Conservation (phyloP, 2,113 vertebrate species). For the Cyprinus carpio region DNA sequence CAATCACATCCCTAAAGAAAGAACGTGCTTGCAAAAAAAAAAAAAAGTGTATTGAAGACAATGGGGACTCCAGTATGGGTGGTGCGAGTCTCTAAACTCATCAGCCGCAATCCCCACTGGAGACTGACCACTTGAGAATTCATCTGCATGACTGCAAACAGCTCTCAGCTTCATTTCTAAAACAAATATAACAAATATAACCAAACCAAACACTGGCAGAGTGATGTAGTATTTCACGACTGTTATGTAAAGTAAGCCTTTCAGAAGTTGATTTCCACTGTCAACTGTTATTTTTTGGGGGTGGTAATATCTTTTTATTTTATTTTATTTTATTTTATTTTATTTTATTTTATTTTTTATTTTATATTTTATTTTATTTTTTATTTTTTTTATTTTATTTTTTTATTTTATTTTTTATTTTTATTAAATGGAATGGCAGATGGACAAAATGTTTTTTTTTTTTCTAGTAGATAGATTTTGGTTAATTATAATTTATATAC, state of each 20-base stretch:
- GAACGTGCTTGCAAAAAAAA: constrained; percentile 25
- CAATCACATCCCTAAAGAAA: constrained; percentile 57
- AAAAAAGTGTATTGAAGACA: not conserved
- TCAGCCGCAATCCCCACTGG: not conserved
- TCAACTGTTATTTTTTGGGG: not conserved
- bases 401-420: no score
- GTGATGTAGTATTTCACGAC: not conserved
- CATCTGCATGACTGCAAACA: not conserved
- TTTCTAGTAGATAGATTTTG: no score
- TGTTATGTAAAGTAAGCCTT: not conserved
- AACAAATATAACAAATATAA: not conserved
- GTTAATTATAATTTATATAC: no score
- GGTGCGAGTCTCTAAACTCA: constrained; percentile 1
- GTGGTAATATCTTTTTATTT: no score
- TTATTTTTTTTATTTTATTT: no score
- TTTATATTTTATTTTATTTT: no score
- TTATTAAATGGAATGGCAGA: no score
- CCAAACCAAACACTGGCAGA: not conserved
- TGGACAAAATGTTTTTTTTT: no score
- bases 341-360: no score
- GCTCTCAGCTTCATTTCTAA: constrained; percentile 1
- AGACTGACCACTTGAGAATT: constrained; percentile 12
- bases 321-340: no score
- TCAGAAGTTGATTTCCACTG: not conserved
- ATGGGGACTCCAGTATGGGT: not conserved